Base-by-base conservation (phyloP, 2,888 invertebrate species). In the Trichogramma evanescens region DNA sequence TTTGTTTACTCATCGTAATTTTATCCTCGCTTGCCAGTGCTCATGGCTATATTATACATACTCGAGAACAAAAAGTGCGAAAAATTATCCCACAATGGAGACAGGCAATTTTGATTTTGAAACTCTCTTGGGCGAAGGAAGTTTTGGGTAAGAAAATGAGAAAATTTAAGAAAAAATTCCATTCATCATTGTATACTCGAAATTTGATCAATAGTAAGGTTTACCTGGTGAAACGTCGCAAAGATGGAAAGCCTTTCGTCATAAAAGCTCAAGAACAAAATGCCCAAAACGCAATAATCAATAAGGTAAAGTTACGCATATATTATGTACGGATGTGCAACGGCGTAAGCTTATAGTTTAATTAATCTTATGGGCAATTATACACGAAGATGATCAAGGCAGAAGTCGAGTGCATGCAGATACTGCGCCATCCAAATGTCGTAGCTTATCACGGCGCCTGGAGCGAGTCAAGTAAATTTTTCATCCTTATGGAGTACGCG, bases 401-500 rank as follows among this genome's bases (percentile, higher is more conserved):
- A 53, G 75, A 77, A 65, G 67, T 76, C 4, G 65, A 70, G 58
- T 71, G 71, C 10, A 64, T 77, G 48, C 69, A 70, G 56, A 70
- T 66, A 54, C 66, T 76, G 66, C 68, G 74, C 49, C 77, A 77
- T 67, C 75, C 77, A 4, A 77, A 77, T 48, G 71, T 77, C 59
- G 66, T 77, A 40, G 69, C 71, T 41, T 76, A 76, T 66, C 68
- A 73, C 50, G 71, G 68, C 5, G 73, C 73, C 26, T 77, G 77
- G 77, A 66, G 67, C 42, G 72, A 74, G 49, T 59, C 70, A 9
- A 63, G 65, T 50, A 65, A 66, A n/a, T 70, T 72, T 64, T 74
- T 72, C 76, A 92, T 93, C 72, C 86, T 89, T n/a, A 93, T 93
- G 93, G 92, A 93, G 77, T 93, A 89, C 73, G 92, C 92, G 3